phyloP scores from a whole-genome alignment of 2,113 vertebrate species.

The Seriola dumerili region DNA sequence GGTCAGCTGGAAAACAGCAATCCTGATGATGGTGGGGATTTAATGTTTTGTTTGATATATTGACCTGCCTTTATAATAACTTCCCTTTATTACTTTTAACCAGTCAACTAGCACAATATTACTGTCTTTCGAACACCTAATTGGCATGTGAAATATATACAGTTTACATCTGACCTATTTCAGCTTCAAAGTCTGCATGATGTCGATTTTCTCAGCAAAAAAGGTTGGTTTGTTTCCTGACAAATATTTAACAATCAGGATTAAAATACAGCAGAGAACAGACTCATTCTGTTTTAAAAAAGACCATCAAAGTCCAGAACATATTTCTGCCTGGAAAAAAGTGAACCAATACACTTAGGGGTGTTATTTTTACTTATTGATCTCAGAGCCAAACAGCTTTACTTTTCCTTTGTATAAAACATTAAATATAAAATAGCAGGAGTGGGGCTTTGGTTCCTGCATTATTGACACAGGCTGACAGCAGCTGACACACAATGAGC shows the following conservation, averaged over 20 bases:
- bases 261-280: slow-evolving; percentile 5
- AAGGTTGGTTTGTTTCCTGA: neutral
- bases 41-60: neutral
- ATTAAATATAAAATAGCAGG: slow-evolving; percentile 23
- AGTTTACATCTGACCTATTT: neutral
- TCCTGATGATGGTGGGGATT: neutral
- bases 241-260: neutral
- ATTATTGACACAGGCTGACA: slow-evolving; percentile 35
- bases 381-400: slow-evolving; percentile 4
- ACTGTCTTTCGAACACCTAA: neutral
- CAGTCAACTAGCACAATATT: neutral
- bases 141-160: neutral
- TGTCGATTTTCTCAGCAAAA: neutral
- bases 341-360: neutral
- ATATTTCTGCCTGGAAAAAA: neutral
- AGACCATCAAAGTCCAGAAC: neutral
- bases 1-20: neutral
- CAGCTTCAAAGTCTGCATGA: neutral
- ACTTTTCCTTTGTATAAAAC: slow-evolving; percentile 18
- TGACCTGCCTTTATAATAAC: neutral
- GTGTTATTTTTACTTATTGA: slow-evolving; percentile 22
- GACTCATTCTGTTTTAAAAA: neutral
- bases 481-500: neutral
- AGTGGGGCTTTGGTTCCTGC: slow-evolving; percentile 12
- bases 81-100: neutral